Conservation (phyloP, 2,888 invertebrate species). For the Lacanobia oleracea region DNA sequence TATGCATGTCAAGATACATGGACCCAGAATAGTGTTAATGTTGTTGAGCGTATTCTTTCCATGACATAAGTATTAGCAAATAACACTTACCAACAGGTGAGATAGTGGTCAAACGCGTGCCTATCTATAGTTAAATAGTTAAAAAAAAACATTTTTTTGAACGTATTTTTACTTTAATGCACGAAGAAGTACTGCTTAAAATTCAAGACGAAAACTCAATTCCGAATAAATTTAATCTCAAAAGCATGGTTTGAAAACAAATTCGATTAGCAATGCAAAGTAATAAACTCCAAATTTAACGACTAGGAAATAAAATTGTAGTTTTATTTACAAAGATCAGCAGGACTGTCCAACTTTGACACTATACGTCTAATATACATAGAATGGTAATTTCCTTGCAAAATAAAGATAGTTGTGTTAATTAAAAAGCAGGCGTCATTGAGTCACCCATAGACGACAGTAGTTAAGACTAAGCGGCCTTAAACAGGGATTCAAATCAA, state of each 20-base stretch:
- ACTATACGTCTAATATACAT: background rate
- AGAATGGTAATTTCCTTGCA: constrained; percentile 31
- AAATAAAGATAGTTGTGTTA: constrained; percentile 55
- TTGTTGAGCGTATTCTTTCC: constrained; percentile 27
- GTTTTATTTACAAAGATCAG: constrained; percentile 21
- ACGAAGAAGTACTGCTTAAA: constrained; percentile 1
- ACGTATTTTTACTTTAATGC: constrained; percentile 20
- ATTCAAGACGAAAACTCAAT: constrained; percentile 24
- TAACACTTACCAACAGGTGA: too few relatives aligned
- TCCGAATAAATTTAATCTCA: constrained; percentile 14
- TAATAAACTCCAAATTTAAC: constrained; percentile 13
- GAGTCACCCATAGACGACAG: constrained; percentile 42
- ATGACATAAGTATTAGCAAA: constrained; percentile 43
- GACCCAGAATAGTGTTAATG: constrained; percentile 52
- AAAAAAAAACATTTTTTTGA: too few relatives aligned
- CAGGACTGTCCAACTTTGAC: constrained; percentile 14
- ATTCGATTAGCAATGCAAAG: constrained; percentile 10
- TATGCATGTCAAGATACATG: constrained; percentile 36
- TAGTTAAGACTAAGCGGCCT: constrained; percentile 24
- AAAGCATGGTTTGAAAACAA: constrained; percentile 26
- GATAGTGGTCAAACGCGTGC: too few relatives aligned
- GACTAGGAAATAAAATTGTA: constrained; percentile 7
- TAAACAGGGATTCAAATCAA: constrained; percentile 28
- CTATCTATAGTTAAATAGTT: too few relatives aligned
- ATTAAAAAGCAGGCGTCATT: constrained; percentile 52